These are phyloP conservation scores for Lissocephala sabroskyi DNA, from an alignment of 2,888 invertebrate genomes.

Conservation along the genomic window DNA sequence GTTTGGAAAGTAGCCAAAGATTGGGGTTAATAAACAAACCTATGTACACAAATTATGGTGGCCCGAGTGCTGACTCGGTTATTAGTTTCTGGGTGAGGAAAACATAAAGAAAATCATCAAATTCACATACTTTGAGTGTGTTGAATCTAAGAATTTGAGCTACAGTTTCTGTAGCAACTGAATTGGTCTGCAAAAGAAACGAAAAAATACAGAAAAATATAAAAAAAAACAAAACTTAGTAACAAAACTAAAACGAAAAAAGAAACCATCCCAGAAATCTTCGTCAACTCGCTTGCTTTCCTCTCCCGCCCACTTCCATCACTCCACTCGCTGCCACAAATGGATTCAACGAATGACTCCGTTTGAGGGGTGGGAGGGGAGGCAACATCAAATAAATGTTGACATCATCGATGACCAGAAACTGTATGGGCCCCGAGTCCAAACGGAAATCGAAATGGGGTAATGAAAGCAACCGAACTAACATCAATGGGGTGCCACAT, in stretches of 20 bases:
- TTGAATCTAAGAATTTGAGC: conserved; percentile 56
- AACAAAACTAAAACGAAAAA: background rate
- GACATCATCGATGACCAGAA: conserved; percentile 40
- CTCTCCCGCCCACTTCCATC: background rate
- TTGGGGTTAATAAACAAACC: conserved; percentile 17
- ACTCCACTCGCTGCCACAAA: conserved; percentile 9
- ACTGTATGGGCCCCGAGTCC: conserved; percentile 14
- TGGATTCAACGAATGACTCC: conserved; percentile 17
- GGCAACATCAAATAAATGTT: conserved; percentile 17
- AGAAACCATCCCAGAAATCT: too few relatives aligned
- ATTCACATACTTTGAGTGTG: conserved; percentile 60
- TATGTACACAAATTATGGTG: background rate
- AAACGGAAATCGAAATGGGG: conserved; percentile 19
- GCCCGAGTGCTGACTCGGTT: too few relatives aligned
- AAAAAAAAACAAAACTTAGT: conserved; percentile 11
- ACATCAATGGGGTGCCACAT: too few relatives aligned
- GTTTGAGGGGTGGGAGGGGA: too few relatives aligned
- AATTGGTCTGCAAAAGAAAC: conserved; percentile 51
- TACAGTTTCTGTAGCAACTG: conserved; percentile 36
- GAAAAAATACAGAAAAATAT: conserved; percentile 7
- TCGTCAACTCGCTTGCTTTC: conserved; percentile 1
- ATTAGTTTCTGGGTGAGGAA: conserved; percentile 1
- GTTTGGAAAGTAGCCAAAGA: too few relatives aligned
- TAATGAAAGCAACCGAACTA: background rate
- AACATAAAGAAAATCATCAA: conserved; percentile 15